Evolutionary conservation across 2,113 vertebrate species (phyloP).

Genomic region (Herpetotheres cachinnans): DNA sequence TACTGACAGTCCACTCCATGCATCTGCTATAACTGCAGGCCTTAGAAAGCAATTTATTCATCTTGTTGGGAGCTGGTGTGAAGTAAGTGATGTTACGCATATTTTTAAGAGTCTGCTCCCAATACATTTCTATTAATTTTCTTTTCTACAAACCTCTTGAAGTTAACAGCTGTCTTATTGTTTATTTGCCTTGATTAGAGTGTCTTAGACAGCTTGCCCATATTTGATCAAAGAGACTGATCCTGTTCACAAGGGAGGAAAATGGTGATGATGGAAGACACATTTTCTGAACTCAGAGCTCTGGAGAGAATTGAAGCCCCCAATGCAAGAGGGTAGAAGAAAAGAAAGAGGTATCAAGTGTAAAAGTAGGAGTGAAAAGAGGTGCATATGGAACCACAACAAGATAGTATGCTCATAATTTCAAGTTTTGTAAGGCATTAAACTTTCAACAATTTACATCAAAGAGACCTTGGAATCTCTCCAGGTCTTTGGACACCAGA

Average conservation of each 20-base stretch:
- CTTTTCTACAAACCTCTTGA: background rate
- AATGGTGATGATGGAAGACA: background rate
- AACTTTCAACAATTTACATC: background rate
- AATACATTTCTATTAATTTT: background rate
- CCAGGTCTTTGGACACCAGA: background rate
- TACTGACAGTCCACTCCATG: background rate
- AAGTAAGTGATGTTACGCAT: background rate
- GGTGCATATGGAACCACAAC: background rate
- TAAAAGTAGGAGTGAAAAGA: background rate
- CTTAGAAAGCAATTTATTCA: background rate
- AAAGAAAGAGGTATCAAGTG: background rate
- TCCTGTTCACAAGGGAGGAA: background rate
- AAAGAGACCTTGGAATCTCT: background rate
- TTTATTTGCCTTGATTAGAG: slow-evolving; percentile 12
- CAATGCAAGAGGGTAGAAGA: background rate
- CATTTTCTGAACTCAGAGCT: background rate
- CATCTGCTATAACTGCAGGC: background rate
- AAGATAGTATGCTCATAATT: background rate
- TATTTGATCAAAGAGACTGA: background rate
- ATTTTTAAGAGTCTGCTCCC: background rate
- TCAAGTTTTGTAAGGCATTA: background rate
- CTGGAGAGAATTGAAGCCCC: background rate
- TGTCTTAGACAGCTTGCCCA: background rate
- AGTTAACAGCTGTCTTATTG: background rate
- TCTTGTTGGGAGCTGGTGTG: background rate